These are phyloP conservation scores for Callipepla californica DNA, from an alignment of 2,113 vertebrate genomes.

Conservation along the genomic window DNA sequence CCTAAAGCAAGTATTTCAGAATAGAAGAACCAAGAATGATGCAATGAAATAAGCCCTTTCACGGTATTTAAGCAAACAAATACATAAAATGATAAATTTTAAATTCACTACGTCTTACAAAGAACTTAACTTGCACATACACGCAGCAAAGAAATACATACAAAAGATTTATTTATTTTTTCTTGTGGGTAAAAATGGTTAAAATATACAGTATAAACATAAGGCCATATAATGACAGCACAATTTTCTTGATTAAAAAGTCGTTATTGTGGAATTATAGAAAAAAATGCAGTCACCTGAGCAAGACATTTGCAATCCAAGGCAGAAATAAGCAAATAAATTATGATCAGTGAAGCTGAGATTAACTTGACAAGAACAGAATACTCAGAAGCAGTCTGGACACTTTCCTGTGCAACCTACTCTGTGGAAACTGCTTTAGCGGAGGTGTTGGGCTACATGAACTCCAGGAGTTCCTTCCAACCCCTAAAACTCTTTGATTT, in stretches of 20 bases:
- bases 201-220: not conserved
- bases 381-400: too few relatives aligned
- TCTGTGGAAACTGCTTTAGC: too few relatives aligned
- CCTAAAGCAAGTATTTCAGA: not conserved
- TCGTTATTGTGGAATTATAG: not conserved
- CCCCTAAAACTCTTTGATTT: too few relatives aligned
- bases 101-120: not conserved
- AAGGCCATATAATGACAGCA: not conserved
- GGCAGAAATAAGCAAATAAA: not conserved
- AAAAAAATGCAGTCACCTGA: not conserved
- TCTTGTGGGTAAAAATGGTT: not conserved
- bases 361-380: not conserved
- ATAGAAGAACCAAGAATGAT: not conserved
- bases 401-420: too few relatives aligned
- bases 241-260: not conserved
- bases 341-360: not conserved
- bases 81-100: not conserved
- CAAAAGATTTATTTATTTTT: not conserved
- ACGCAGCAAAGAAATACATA: not conserved
- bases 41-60: not conserved
- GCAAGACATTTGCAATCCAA: not conserved
- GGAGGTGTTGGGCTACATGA: too few relatives aligned
- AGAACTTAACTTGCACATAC: not conserved
- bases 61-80: not conserved
- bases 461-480: too few relatives aligned